These are phyloP conservation scores for Amblyjoppa fuscipennis DNA, from an alignment of 2,888 invertebrate genomes.

Conservation along the genomic window DNA sequence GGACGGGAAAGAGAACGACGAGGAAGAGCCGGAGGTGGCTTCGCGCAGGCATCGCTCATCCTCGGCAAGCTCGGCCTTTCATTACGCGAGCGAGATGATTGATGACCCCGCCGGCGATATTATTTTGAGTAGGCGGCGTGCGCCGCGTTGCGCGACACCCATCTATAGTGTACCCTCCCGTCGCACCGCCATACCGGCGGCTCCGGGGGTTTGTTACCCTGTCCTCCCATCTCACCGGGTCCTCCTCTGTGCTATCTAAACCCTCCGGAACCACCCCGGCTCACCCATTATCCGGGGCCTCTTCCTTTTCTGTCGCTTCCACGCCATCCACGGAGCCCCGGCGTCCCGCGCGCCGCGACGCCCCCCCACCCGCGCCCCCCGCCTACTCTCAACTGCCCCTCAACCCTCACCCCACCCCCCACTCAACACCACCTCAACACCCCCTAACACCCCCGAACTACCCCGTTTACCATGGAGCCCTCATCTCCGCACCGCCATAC, in stretches of 20 bases:
- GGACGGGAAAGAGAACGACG: slow-evolving; percentile 10
- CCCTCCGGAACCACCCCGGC: slow-evolving; percentile 20
- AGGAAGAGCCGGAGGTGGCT: not conserved
- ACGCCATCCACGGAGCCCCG: slow-evolving; percentile 22
- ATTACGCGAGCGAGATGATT: slow-evolving; percentile 73
- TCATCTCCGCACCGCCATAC: no score
- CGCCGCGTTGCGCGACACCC: slow-evolving; percentile 39
- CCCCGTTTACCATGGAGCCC: no score
- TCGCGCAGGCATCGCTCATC: slow-evolving; percentile 13
- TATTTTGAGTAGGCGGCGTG: slow-evolving; percentile 74
- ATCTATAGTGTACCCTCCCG: not conserved
- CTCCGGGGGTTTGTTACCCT: slow-evolving; percentile 24
- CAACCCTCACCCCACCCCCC: no score
- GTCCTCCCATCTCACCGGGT: not conserved
- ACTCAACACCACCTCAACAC: no score
- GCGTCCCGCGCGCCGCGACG: slow-evolving; percentile 26
- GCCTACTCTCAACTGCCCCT: not conserved
- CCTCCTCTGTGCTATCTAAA: not conserved
- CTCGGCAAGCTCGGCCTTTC: slow-evolving; percentile 70
- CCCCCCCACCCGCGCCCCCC: not conserved
- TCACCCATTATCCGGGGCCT: slow-evolving; percentile 73
- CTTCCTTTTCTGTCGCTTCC: slow-evolving; percentile 62
- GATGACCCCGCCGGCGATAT: slow-evolving; percentile 75
- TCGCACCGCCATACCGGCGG: not conserved
- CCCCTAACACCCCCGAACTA: no score